These are phyloP conservation scores for Sceloporus undulatus DNA, from an alignment of 2,113 vertebrate species.

Conservation along the genomic window DNA sequence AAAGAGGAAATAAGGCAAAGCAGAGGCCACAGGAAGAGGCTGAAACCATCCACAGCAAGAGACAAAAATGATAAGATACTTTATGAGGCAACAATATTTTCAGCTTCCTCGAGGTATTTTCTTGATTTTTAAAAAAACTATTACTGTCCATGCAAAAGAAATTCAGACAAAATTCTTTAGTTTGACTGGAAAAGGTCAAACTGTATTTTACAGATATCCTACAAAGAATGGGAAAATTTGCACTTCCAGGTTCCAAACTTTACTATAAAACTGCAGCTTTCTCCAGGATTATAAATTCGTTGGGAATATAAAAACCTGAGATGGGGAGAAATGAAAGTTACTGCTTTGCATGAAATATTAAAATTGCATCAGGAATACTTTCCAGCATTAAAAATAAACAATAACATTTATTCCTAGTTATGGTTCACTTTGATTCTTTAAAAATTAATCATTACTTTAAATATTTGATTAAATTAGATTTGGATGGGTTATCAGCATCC, in stretches of 20 bases:
- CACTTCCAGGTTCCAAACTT: conserved; percentile 21
- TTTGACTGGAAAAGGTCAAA: conserved; percentile 59
- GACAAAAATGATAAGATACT: conserved; percentile 16
- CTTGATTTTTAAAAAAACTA: not conserved
- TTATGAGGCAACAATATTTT: not conserved
- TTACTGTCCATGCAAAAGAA: not conserved
- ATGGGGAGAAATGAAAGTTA: conserved; percentile 71
- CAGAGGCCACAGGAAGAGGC: conserved; percentile 33
- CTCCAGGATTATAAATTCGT: conserved; percentile 52
- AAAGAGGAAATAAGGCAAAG: not conserved
- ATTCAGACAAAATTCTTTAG: conserved; percentile 50
- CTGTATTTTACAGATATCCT: conserved; percentile 45
- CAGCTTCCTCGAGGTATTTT: too few relatives aligned
- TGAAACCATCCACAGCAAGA: conserved; percentile 16
- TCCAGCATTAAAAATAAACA: conserved; percentile 84
- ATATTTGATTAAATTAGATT: conserved; percentile 85
- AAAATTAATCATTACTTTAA: conserved; percentile 86
- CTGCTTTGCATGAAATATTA: conserved; percentile 81
- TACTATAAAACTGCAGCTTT: conserved; percentile 59
- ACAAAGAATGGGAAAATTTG: conserved; percentile 42
- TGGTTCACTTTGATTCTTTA: conserved; percentile 82
- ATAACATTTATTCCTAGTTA: conserved; percentile 79
- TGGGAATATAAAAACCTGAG: conserved; percentile 65
- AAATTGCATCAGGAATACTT: conserved; percentile 82
- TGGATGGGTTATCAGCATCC: conserved; percentile 72